Evolutionary conservation across 1,140 invertebrate genomes (phyloP), one percentile per base, ranked within the genome.

Genomic region (Bombus confusus): DNA sequence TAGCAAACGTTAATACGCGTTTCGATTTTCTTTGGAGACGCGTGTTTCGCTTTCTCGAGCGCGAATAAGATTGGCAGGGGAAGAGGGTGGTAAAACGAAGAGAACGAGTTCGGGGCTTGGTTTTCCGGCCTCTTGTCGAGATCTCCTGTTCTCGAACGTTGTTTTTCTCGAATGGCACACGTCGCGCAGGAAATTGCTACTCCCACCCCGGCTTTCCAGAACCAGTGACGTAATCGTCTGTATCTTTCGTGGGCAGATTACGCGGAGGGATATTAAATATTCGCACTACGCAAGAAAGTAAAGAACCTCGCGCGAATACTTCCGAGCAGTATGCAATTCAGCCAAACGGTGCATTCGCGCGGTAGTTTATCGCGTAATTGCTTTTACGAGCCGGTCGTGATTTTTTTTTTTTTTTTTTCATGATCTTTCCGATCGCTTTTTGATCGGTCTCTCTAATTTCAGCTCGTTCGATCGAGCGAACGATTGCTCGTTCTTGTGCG

Each of bases 161-260:
- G 86, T 85, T 87, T 73, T 85, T 41, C 83, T 79, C 83, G 52
- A 86, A 87, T 78, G 78, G 86, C 83, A 87, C 77, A 86, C 83
- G 83, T 87, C 86, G 86, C 72, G 83, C 77, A 85, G 86, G 86
- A 87, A 87, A 87, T 87, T 85, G 73, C 86, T 77, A 80, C 66
- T 28, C 73, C 57, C 13, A 12, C 59, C 34, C 5, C 57, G 22
- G 18, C 1, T 18, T 8, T 39, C 13, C 22, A 15, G 34, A 25
- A 64, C 85, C 82, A 79, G 66, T 79, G 82, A 84, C 82, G 82
- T 84, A 84, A 79, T 84, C 75, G 31, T 62, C 64, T 47, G 82
- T 84, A 84, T 79, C 75, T 39, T 84, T 84, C 82, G 75, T 28
- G 82, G 79, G 43, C 82, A 79, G 82, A 71, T 84, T 84, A 71